Percentiles rank a stretch among this genome's conserved stretches.
These are phyloP conservation scores for Cephalotes varians DNA, from an alignment of 2,888 invertebrate genomes.

Conservation along the genomic window DNA sequence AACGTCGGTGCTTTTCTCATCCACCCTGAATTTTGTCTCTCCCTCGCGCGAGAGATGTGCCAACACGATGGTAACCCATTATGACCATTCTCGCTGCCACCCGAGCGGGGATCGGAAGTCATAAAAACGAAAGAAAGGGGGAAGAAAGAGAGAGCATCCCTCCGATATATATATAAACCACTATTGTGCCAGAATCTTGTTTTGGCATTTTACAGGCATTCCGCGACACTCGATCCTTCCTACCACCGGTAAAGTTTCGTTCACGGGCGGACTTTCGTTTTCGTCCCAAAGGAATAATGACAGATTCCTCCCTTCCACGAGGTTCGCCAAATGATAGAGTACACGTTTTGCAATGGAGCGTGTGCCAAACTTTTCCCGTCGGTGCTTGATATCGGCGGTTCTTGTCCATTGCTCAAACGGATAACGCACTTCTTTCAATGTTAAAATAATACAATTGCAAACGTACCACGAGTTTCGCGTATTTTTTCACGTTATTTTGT, in stretches of 20 bases:
- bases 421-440: neutral
- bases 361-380: constrained; percentile 24
- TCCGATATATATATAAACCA: neutral
- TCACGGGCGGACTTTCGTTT: constrained; percentile 61
- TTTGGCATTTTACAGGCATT: constrained; percentile 71
- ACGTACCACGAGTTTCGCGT: neutral
- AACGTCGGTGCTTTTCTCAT: constrained; percentile 77
- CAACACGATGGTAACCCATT: constrained; percentile 68
- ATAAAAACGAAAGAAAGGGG: constrained; percentile 65
- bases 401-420: neutral
- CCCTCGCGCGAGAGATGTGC: constrained; percentile 58
- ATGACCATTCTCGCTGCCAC: constrained; percentile 57
- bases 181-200: constrained; percentile 67
- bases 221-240: constrained; percentile 52
- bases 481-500: neutral
- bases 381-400: neutral
- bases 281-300: constrained; percentile 82
- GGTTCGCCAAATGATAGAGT: constrained; percentile 48
- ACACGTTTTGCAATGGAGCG: constrained; percentile 27
- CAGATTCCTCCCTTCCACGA: constrained; percentile 78
- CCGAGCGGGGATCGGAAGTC: constrained; percentile 63
- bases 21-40: constrained; percentile 38
- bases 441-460: neutral
- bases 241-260: constrained; percentile 40
- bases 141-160: constrained; percentile 24